Conservation (phyloP, 2,113 vertebrate species). For the Macaca fascicularis region DNA sequence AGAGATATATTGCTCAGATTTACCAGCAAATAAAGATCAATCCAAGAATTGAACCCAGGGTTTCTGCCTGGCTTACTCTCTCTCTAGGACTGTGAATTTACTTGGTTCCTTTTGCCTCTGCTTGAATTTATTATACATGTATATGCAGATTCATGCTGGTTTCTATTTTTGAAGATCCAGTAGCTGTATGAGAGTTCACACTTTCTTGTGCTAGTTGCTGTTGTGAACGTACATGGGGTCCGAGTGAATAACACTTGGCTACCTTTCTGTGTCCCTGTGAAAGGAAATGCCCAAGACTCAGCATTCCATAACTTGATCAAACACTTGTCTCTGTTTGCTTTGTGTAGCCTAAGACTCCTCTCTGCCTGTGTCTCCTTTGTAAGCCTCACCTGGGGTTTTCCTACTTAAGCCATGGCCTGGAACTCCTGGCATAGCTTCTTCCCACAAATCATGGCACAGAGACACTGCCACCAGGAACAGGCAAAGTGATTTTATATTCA, state of each 20-base stretch:
- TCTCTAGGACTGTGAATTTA: not conserved
- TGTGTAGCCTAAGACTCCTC: not conserved
- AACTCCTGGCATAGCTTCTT: not conserved
- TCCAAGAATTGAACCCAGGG: not conserved
- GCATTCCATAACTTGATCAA: not conserved
- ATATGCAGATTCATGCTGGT: not conserved
- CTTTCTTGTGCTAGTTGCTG: not conserved
- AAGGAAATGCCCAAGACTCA: not conserved
- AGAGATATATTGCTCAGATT: not conserved
- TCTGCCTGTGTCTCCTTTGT: not conserved
- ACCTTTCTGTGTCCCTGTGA: not conserved
- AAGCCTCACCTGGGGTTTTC: slow-evolving; percentile 14
- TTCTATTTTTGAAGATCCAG: not conserved
- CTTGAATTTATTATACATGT: too few species aligned
- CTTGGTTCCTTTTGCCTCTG: not conserved
- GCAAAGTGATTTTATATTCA: not conserved
- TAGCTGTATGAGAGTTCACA: not conserved
- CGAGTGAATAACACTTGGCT: not conserved
- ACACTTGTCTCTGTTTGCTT: not conserved
- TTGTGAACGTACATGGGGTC: not conserved
- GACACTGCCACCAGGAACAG: not conserved
- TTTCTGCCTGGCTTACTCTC: not conserved
- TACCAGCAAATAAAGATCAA: not conserved
- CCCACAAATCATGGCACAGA: not conserved
- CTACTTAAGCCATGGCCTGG: not conserved